Percentiles rank a stretch among this genome's conserved stretches.
Evolutionary conservation across 2,113 vertebrate species (phyloP).

Genomic region (Mormyrus iriodes): DNA sequence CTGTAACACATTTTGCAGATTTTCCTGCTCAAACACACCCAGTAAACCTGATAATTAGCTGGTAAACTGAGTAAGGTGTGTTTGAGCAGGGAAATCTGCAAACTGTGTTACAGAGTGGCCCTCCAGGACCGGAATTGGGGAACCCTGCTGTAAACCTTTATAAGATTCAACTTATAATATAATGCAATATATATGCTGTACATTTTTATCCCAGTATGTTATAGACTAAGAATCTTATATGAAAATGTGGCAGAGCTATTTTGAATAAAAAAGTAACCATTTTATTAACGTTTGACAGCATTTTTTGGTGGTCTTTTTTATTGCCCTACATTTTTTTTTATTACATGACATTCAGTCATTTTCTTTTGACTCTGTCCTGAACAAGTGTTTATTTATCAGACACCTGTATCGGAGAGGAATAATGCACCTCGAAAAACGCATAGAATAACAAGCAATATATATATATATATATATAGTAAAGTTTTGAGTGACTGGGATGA

Average conservation of each 20-base stretch:
- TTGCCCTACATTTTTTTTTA: neutral
- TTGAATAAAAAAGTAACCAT: neutral
- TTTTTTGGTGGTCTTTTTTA: neutral
- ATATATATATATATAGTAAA: neutral
- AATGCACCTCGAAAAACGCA: neutral
- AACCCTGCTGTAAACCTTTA: neutral
- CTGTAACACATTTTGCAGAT: neutral
- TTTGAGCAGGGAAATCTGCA: too few species aligned
- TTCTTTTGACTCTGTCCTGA: neutral
- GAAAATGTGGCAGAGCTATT: neutral
- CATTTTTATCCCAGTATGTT: neutral
- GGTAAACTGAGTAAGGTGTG: too few species aligned
- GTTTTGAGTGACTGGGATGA: neutral
- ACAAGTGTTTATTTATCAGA: neutral
- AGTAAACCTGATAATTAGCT: too few species aligned
- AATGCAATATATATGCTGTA: neutral
- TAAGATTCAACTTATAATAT: neutral
- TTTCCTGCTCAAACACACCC: neutral
- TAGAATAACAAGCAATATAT: neutral
- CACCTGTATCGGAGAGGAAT: neutral
- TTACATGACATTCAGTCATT: neutral
- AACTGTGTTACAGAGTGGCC: neutral
- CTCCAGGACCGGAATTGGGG: neutral
- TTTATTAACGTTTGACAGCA: neutral
- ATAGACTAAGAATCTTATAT: neutral